A percentile compares a stretch with the other conserved stretches of the same genome.
Evolutionary conservation across 2,797 vertebrate species (phyloP).

Genomic region (Scomberomorus guttatus): DNA sequence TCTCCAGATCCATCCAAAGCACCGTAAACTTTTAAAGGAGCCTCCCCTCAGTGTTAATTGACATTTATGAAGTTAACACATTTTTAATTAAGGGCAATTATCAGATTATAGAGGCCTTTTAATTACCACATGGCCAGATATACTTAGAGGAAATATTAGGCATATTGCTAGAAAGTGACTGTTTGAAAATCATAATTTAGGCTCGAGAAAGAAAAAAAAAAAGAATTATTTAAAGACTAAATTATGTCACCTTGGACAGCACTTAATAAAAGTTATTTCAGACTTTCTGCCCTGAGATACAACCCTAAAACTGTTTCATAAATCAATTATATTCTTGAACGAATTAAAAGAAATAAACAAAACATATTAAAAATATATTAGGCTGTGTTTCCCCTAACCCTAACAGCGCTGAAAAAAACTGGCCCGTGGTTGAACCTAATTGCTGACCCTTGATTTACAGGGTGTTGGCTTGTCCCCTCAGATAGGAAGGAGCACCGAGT

Average conservation of each 20-base stretch:
- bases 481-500: not conserved
- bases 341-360: too few relatives aligned
- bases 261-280: slow-evolving; percentile 67
- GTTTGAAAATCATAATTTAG: slow-evolving; percentile 54
- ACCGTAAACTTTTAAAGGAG: slow-evolving; percentile 65
- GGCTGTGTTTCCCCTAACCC: too few relatives aligned
- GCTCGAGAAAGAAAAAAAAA: slow-evolving; percentile 57
- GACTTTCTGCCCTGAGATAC: too few relatives aligned
- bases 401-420: too few relatives aligned
- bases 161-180: slow-evolving; percentile 74
- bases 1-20: slow-evolving; percentile 42
- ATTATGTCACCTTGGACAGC: slow-evolving; percentile 73
- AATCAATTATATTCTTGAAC: too few relatives aligned
- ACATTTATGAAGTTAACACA: slow-evolving; percentile 77
- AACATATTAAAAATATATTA: too few relatives aligned
- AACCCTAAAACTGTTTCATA: too few relatives aligned
- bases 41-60: slow-evolving; percentile 75
- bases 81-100: slow-evolving; percentile 83
- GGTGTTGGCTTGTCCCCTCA: not conserved
- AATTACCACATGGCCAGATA: slow-evolving; percentile 75
- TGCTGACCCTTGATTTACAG: too few relatives aligned
- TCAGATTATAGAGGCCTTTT: slow-evolving; percentile 78
- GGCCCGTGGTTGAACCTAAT: too few relatives aligned
- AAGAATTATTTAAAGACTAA: slow-evolving; percentile 72
- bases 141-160: slow-evolving; percentile 66